phyloP scores from a whole-genome alignment of 2,797 vertebrate genomes.

The Takifugu ocellatus region DNA sequence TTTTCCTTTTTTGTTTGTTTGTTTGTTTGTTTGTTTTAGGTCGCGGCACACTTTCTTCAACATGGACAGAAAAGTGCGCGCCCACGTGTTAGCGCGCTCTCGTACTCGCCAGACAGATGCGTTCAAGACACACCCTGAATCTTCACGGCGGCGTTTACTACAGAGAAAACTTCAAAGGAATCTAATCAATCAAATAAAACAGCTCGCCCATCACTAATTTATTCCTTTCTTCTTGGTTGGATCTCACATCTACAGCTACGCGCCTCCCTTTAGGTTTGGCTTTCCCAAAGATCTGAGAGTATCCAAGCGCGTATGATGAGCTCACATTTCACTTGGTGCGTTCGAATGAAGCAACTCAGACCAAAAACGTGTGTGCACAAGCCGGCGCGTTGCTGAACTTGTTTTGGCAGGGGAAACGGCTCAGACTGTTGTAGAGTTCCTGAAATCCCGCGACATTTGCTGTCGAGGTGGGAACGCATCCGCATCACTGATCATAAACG shows the following conservation, averaged over 20 bases:
- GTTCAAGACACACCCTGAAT: conserved; percentile 54
- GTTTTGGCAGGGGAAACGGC: conserved; percentile 8
- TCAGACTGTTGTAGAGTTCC: conserved; percentile 22
- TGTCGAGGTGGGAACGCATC: background rate
- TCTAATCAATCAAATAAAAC: background rate
- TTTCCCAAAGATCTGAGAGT: background rate
- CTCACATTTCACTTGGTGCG: conserved; percentile 6
- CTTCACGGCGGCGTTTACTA: conserved; percentile 6
- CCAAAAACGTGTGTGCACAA: conserved; percentile 29
- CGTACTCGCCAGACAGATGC: conserved; percentile 29
- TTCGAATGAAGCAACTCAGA: background rate
- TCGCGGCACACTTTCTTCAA: background rate
- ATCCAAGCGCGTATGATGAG: conserved; percentile 14
- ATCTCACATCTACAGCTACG: too few relatives aligned
- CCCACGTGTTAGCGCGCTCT: conserved; percentile 28
- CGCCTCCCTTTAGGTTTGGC: too few relatives aligned
- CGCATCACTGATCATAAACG: background rate
- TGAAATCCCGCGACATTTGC: conserved; percentile 12
- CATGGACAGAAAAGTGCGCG: conserved; percentile 24
- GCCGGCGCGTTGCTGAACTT: conserved; percentile 15
- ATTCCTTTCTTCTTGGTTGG: too few relatives aligned
- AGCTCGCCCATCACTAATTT: background rate
- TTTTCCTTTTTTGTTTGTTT: too few relatives aligned
- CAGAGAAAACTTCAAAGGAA: background rate
- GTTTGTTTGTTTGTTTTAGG: too few relatives aligned